These are phyloP conservation scores for Pocillopora verrucosa DNA, from an alignment of 64 coral and sea anemone species.

Conservation along the genomic window DNA sequence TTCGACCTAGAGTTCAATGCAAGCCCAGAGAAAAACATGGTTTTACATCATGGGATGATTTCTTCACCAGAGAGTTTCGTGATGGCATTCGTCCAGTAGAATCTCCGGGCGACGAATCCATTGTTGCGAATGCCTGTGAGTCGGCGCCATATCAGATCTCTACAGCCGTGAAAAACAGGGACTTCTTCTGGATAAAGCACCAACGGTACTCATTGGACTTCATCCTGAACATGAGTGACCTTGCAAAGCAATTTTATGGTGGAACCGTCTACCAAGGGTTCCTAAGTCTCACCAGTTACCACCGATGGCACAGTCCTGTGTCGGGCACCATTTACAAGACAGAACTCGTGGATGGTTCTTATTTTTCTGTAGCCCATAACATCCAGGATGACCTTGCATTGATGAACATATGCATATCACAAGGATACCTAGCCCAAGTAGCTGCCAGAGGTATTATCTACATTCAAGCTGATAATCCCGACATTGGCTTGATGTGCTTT, in stretches of 20 bases:
- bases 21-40: constrained; percentile 36
- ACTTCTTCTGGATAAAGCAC: constrained; percentile 63
- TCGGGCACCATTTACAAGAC: constrained; percentile 59
- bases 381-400: constrained; percentile 45
- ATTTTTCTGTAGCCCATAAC: constrained; percentile 56
- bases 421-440: no score
- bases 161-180: constrained; percentile 24
- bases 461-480: no score
- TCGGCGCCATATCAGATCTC: constrained; percentile 68
- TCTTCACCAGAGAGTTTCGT: constrained; percentile 79
- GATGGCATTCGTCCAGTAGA: constrained; percentile 66
- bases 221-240: constrained; percentile 60
- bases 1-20: constrained; percentile 72
- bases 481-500: no score
- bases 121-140: constrained; percentile 88
- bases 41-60: constrained; percentile 87
- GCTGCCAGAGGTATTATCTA: no score
- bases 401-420: constrained; percentile 60
- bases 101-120: constrained; percentile 43
- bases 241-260: constrained; percentile 70
- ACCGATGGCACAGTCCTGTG: no score
- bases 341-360: constrained; percentile 75
- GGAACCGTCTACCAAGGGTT: constrained; percentile 85
- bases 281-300: constrained; percentile 74
- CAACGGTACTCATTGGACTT: constrained; percentile 76